Evolutionary conservation across 2,113 vertebrate species (phyloP).

Genomic region (Apus apus): DNA sequence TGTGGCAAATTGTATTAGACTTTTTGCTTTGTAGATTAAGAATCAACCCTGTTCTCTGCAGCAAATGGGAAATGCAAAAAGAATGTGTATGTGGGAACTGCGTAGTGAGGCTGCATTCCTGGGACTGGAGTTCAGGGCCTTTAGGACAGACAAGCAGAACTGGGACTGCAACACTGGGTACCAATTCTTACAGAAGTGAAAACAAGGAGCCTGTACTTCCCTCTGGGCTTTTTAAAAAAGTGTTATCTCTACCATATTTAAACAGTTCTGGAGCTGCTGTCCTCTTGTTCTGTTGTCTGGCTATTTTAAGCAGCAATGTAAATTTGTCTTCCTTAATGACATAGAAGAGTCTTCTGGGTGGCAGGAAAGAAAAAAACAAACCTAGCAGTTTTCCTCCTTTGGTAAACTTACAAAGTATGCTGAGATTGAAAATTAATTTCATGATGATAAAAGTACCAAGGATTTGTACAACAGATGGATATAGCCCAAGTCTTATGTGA

Average conservation of each 20-base stretch:
- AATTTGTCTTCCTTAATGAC: background rate
- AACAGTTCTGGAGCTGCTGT: background rate
- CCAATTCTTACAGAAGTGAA: background rate
- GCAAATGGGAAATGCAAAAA: background rate
- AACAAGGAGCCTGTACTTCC: background rate
- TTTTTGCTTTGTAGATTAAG: slow-evolving; percentile 35
- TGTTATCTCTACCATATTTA: background rate
- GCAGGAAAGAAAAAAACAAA: background rate
- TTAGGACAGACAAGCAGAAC: background rate
- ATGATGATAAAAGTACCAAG: background rate
- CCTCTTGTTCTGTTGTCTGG: background rate
- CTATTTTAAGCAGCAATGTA: background rate
- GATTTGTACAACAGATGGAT: background rate
- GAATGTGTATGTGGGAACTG: slow-evolving; percentile 6
- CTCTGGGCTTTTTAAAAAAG: background rate
- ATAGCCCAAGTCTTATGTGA: background rate
- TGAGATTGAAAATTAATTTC: background rate
- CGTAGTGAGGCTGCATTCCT: background rate
- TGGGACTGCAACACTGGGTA: background rate
- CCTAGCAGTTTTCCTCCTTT: background rate
- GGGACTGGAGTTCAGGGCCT: background rate
- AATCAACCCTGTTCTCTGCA: background rate
- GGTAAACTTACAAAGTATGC: background rate
- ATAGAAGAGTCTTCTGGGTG: background rate
- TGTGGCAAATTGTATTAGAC: slow-evolving; percentile 48